These are phyloP conservation scores for Phyllotis vaccarum DNA, from an alignment of 2,797 vertebrate genomes.

Conservation along the genomic window DNA sequence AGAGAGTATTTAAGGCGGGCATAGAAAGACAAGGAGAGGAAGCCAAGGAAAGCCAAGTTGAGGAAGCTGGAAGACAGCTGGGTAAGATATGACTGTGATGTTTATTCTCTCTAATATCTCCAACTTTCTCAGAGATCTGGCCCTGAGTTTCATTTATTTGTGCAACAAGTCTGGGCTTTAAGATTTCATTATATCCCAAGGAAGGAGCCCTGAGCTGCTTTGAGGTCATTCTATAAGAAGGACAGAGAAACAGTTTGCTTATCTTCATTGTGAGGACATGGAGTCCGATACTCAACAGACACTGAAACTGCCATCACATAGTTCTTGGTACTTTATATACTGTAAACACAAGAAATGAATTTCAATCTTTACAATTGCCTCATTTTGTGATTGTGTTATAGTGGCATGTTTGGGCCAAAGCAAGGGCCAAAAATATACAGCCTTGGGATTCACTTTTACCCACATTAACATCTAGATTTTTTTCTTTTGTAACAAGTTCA, in stretches of 20 bases:
- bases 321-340: background rate
- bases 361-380: background rate
- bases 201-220: accelerated
- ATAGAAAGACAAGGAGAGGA: no score
- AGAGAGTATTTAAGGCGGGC: no score
- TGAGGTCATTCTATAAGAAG: background rate
- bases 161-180: background rate
- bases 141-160: no score
- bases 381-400: background rate
- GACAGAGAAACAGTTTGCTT: background rate
- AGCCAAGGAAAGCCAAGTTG: no score
- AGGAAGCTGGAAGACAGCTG: no score
- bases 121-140: no score
- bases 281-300: background rate
- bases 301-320: background rate
- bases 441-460: background rate
- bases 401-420: background rate
- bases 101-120: no score
- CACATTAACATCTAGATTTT: background rate
- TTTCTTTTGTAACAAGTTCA: background rate
- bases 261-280: background rate
- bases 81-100: no score
- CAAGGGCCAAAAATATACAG: background rate
- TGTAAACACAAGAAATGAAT: background rate
- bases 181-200: background rate